These are phyloP conservation scores for Cephus pygmeus DNA, from an alignment of 2,888 invertebrate genomes.

Conservation along the genomic window DNA sequence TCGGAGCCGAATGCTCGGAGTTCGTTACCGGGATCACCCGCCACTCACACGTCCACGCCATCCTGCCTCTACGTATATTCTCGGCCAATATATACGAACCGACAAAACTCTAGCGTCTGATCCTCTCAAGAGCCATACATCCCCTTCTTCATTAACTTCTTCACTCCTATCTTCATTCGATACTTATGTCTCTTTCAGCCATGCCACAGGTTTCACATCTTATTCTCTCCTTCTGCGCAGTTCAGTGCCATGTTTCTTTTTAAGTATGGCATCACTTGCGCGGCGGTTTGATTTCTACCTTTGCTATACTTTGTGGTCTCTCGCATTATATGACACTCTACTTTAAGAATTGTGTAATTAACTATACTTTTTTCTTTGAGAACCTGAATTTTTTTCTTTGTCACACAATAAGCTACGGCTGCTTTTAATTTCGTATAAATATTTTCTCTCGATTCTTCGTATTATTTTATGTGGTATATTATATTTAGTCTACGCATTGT, in stretches of 20 bases:
- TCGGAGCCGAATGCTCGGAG: constrained; percentile 20
- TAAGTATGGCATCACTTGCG: background rate
- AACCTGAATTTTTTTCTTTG: background rate
- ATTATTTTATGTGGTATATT: background rate
- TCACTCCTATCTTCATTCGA: background rate
- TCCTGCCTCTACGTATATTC: constrained; percentile 10
- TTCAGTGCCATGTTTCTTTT: background rate
- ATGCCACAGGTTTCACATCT: background rate
- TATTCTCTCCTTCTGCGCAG: background rate
- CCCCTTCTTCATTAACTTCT: background rate
- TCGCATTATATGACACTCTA: background rate
- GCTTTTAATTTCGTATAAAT: too few relatives aligned
- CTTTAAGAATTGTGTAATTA: background rate
- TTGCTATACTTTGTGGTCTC: background rate
- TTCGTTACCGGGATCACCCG: constrained; percentile 15
- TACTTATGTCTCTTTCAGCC: background rate
- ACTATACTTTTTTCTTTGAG: background rate
- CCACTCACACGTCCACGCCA: constrained; percentile 20
- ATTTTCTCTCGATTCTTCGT: too few relatives aligned
- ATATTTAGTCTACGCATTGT: too few relatives aligned
- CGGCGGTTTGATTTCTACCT: background rate
- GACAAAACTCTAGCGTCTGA: background rate
- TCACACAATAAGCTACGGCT: background rate
- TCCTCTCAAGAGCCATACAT: background rate
- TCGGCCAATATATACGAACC: background rate